phyloP scores from a whole-genome alignment of 2,113 vertebrate species.

The Pelmatolapia mariae region DNA sequence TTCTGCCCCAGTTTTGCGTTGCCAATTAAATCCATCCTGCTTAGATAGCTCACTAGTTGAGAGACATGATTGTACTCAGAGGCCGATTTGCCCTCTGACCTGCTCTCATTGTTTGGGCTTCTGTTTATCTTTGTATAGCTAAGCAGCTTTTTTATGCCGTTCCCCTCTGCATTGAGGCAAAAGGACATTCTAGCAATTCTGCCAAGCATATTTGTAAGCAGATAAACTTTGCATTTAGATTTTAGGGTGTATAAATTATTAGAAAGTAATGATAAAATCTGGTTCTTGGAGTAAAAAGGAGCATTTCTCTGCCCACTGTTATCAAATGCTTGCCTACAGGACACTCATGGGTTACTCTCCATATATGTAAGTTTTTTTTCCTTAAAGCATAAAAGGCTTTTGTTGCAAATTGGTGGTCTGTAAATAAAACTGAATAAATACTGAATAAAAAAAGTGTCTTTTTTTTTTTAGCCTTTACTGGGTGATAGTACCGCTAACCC shows the following conservation, averaged over 20 bases:
- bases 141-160: conserved; percentile 24
- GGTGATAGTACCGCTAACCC: fast-evolving
- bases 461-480: neutral
- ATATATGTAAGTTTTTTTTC: neutral
- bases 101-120: neutral
- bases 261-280: neutral
- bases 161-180: neutral
- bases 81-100: conserved; percentile 9
- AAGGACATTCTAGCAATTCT: neutral
- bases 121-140: neutral
- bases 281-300: neutral
- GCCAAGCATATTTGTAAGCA: neutral
- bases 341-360: neutral
- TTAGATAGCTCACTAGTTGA: neutral
- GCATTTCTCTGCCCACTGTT: neutral
- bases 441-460: neutral
- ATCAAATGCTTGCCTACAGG: neutral
- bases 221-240: neutral
- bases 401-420: neutral
- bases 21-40: neutral
- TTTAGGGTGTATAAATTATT: neutral
- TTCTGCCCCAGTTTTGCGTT: neutral
- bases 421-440: neutral
- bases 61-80: neutral
- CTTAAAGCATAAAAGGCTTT: neutral